A percentile compares a stretch with the other conserved stretches of the same genome.
These are phyloP conservation scores for Pollenia griseotomentosa DNA, from an alignment of 2,888 invertebrate genomes.

Conservation along the genomic window DNA sequence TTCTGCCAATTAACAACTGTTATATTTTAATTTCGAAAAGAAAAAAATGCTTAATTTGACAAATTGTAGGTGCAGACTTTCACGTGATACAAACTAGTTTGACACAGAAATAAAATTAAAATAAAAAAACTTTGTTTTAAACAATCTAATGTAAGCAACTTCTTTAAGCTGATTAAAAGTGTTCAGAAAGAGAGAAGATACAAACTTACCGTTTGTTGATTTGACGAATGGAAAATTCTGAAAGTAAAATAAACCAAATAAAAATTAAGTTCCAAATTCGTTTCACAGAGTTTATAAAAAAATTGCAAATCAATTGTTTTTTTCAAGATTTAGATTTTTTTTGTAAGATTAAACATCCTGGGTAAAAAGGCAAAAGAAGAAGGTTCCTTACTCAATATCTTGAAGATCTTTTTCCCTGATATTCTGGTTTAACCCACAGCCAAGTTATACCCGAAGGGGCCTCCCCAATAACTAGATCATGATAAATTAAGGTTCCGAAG, in stretches of 20 bases:
- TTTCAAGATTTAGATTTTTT: too few species aligned
- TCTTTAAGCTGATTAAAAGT: neutral
- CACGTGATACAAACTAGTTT: neutral
- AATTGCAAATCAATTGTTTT: too few species aligned
- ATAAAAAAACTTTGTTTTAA: too few species aligned
- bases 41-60: constrained; percentile 26
- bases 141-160: neutral
- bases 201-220: constrained; percentile 36
- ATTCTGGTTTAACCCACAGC: too few species aligned
- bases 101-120: neutral
- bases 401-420: too few species aligned
- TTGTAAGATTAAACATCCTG: too few species aligned
- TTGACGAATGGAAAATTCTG: constrained; percentile 10
- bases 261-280: neutral
- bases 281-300: neutral
- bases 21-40: neutral
- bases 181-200: neutral
- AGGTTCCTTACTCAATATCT: too few species aligned
- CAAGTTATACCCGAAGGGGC: too few species aligned
- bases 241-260: constrained; percentile 10
- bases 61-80: constrained; percentile 10
- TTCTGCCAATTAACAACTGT: constrained; percentile 39
- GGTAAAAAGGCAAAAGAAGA: too few species aligned
- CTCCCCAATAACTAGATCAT: too few species aligned
- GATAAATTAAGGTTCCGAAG: too few species aligned